Evolutionary conservation across 23 tunicate genomes (phyloP), one percentile per base, ranked within the genome.

Genomic region (Aplidium turbinatum): DNA sequence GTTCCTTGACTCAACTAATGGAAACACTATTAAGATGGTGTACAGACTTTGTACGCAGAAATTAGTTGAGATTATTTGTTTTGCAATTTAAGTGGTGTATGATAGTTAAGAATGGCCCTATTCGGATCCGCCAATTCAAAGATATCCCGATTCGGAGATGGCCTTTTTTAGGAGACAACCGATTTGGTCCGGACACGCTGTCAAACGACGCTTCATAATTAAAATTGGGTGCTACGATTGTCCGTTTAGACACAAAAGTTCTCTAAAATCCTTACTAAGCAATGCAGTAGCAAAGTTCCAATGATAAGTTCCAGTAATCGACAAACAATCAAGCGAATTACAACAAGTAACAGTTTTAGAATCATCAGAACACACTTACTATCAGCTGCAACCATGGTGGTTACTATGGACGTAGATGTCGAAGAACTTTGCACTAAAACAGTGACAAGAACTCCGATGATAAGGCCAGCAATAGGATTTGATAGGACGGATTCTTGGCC

Each of bases 351-450:
- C 11, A n/a, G n/a, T n/a, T n/a, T n/a, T n/a, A n/a, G n/a, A n/a
- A n/a, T n/a, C n/a, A n/a, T n/a, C n/a, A n/a, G n/a, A n/a, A n/a
- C 72, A 11, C 28, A 75, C 95, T 74, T 50, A 89, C 96, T 74
- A 51, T 38, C 75, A 19, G 89, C 86, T 16, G 94, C 88, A 31
- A 79, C 88, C 88, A 93, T 81, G 33, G 98, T 93, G 65, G 77
- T 86, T 58, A 93, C 55, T 33, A 93, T 93, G 11, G 94, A 86
- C 6, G 98, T 86, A 31, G 98, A 86, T 13, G 98, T 93, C 24
- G 98, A 93, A 26, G 98, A 93, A 70, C 89, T 81, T 81, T 93
- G 98, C 20, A 88, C 93, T 7, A 93, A 63, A 0, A 93, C 98
- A 0, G 98, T 93, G 6, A 86, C 93, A 4, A 93, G 65, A 58